Percentiles rank a stretch among this genome's conserved stretches.
Evolutionary conservation across 2,113 vertebrate species (phyloP).

Genomic region (Pituophis catenifer): DNA sequence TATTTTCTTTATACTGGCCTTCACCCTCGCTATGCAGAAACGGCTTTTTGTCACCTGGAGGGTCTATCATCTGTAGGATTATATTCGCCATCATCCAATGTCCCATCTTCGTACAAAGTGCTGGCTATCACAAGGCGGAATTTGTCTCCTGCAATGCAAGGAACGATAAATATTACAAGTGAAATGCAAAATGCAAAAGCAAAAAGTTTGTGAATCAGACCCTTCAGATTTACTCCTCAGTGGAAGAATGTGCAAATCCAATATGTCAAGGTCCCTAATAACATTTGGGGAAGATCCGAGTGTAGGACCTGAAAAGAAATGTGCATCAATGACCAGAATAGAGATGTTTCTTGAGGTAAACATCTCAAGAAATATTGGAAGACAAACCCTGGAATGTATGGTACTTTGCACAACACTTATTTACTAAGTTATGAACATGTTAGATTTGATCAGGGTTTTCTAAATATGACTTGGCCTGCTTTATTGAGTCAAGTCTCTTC

Average conservation of each 20-base stretch:
- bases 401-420: not conserved
- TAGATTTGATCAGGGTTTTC: not conserved
- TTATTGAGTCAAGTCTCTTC: not conserved
- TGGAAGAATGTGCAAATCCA: not conserved
- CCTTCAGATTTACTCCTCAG: not conserved
- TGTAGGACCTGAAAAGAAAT: not conserved
- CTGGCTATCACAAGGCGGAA: slow-evolving; percentile 96
- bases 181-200: not conserved
- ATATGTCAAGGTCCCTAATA: not conserved
- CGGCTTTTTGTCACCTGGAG: slow-evolving; percentile 73
- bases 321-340: no score
- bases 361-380: no score
- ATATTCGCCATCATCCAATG: slow-evolving; percentile 94
- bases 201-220: not conserved
- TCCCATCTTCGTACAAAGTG: slow-evolving; percentile 95
- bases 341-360: not conserved
- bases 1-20: not conserved
- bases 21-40: not conserved
- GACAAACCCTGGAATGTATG: not conserved
- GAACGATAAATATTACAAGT: not conserved
- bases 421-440: not conserved
- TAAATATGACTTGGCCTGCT: not conserved
- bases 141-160: slow-evolving; percentile 83
- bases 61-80: slow-evolving; percentile 95
- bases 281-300: not conserved